Conservation (phyloP, 2,113 vertebrate genomes). For the Oryzias woworae region DNA sequence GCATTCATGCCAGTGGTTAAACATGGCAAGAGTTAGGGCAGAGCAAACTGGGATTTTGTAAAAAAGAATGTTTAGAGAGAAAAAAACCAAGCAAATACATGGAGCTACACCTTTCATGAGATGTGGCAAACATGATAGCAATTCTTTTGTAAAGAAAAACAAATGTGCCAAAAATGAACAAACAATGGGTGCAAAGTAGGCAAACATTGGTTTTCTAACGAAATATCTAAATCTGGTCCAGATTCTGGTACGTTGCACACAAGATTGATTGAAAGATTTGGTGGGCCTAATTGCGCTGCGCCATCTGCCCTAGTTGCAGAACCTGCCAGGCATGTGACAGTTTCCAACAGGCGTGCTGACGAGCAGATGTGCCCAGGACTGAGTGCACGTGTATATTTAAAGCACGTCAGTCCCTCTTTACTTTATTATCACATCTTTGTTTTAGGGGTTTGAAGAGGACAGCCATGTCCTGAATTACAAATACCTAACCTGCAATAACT, state of each 20-base stretch:
- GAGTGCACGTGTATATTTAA: conserved; percentile 23
- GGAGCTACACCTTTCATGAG: background rate
- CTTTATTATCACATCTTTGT: conserved; percentile 44
- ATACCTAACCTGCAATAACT: conserved; percentile 11
- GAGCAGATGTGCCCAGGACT: conserved; percentile 71
- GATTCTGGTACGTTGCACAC: conserved; percentile 37
- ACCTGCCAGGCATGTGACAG: conserved; percentile 69
- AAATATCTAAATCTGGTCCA: conserved; percentile 29
- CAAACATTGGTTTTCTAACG: conserved; percentile 14
- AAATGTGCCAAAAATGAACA: conserved; percentile 1
- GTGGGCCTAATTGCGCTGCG: conserved; percentile 76
- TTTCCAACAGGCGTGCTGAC: conserved; percentile 67
- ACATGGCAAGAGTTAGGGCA: conserved; percentile 46
- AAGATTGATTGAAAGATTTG: conserved; percentile 77
- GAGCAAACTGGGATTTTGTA: conserved; percentile 12
- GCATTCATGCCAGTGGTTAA: conserved; percentile 54
- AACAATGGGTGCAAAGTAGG: background rate
- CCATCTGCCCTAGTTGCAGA: conserved; percentile 81
- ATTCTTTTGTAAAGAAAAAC: background rate
- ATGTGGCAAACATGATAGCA: background rate
- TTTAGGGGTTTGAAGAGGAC: conserved; percentile 41
- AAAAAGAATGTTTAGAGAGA: background rate
- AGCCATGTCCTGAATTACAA: conserved; percentile 12
- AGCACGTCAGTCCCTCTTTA: conserved; percentile 34
- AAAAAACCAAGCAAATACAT: conserved; percentile 6